Base-by-base conservation (phyloP, 2,797 vertebrate genomes). In the Eptatretus atami region DNA sequence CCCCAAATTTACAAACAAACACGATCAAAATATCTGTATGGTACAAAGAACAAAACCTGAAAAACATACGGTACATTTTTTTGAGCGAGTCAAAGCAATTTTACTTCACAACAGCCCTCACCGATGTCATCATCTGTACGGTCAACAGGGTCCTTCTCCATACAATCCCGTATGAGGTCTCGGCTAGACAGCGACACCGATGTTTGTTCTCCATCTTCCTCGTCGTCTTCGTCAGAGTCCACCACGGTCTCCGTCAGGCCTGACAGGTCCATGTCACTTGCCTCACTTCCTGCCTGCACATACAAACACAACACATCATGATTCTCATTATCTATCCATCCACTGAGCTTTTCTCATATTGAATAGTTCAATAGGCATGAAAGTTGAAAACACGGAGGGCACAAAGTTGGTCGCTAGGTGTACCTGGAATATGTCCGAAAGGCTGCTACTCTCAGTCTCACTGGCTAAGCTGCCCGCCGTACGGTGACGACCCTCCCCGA, bases 371-470 rank as follows among this genome's bases (percentile, higher is more conserved):
- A 44, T 4, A 44, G 31, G 31, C 31, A 44, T 8, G 31, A 8
- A 44, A 44, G 3, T 4, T 44, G 31, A 44, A 44, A 44, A 44
- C 31, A 44, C 31, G 31, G 31, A 44, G 31, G 31, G 31, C 31
- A 44, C 31, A 44, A 44, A 4, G 4, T 44, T 44, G 31, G 31
- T 44, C 31, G 31, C n/a, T 10, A 25, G 65, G 67, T 76, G 78
- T 81, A 98, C 90, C 92, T 98, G 92, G 77, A 95, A 98, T 75
- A 98, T 93, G 78, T 98, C 92, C 74, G 90, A 98, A 75, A 98
- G 83, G 74, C 92, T 98, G 82, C 92, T 98, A 81, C 92, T 98
- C 73, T 87, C 92, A 73, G 92, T 95, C 76, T 98, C 92, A 72
- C 92, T 98, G 73, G 92, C 94, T 77, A 98, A 88, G 78, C 92